Evolutionary conservation across 2,797 vertebrate genomes (phyloP).

Genomic region (Mormyrops attenuatus): DNA sequence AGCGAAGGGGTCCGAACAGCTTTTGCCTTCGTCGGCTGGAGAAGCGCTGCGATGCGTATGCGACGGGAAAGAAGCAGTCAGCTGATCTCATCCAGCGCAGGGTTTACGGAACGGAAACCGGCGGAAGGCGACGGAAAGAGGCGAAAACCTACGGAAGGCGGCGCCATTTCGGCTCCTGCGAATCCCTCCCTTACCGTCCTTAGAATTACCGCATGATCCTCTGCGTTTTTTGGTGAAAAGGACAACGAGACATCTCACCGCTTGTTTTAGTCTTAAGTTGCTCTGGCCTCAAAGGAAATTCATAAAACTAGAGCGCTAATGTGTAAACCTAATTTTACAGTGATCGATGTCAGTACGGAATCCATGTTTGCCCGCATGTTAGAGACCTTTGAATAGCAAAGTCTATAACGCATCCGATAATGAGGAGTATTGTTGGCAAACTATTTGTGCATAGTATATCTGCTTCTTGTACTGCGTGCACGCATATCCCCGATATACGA

Average conservation of each 20-base stretch:
- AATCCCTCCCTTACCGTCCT: not conserved
- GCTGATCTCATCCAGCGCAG: constrained; percentile 68
- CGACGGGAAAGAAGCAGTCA: constrained; percentile 46
- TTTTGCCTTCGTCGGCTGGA: constrained; percentile 33
- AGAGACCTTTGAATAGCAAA: not conserved
- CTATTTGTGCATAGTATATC: not conserved
- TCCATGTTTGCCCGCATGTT: not conserved
- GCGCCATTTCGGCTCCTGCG: not conserved
- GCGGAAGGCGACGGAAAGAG: not conserved
- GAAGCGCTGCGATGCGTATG: constrained; percentile 42
- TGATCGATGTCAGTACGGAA: not conserved
- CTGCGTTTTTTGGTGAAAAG: not conserved
- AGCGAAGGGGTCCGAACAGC: constrained; percentile 31
- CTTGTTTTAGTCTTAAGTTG: not conserved
- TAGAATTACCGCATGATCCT: not conserved
- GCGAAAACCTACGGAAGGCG: not conserved
- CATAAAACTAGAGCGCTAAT: not conserved
- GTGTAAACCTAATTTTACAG: not conserved
- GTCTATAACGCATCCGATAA: not conserved
- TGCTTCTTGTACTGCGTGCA: not conserved
- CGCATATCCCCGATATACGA: not conserved
- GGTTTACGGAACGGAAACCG: constrained; percentile 34
- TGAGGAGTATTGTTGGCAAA: not conserved
- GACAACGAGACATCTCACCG: not conserved
- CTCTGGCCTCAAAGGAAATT: not conserved